A percentile compares a stretch with the other conserved stretches of the same genome.
These are phyloP conservation scores for Orthosia cruda DNA, from an alignment of 2,888 invertebrate species.

Conservation along the genomic window DNA sequence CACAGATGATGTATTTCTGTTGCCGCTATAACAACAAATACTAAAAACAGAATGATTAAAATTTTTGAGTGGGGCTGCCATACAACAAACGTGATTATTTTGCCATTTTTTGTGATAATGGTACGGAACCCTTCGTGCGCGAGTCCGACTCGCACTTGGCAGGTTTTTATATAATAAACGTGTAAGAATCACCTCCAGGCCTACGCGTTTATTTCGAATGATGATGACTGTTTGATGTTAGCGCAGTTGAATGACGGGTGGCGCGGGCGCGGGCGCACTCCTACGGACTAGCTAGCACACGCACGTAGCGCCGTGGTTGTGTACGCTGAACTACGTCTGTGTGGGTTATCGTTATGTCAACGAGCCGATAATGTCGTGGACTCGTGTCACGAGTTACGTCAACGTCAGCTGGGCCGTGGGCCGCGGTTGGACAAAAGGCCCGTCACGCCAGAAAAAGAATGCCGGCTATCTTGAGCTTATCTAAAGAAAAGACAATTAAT, in stretches of 20 bases:
- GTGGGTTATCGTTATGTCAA: slow-evolving; percentile 70
- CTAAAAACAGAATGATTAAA: no score
- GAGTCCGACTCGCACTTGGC: no score
- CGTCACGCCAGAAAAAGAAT: slow-evolving; percentile 33
- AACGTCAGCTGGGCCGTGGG: slow-evolving; percentile 73
- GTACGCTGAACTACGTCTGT: slow-evolving; percentile 44
- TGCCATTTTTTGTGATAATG: no score
- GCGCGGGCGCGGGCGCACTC: slow-evolving; percentile 61
- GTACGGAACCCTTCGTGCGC: no score
- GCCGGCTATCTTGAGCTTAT: slow-evolving; percentile 30
- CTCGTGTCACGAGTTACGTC: slow-evolving; percentile 74
- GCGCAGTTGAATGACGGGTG: slow-evolving; percentile 61
- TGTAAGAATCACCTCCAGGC: slow-evolving; percentile 55
- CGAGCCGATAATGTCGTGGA: slow-evolving; percentile 67
- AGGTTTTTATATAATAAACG: slow-evolving; percentile 55
- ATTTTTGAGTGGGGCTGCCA: no score
- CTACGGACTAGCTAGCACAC: slow-evolving; percentile 57
- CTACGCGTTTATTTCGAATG: slow-evolving; percentile 68
- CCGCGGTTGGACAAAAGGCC: slow-evolving; percentile 35
- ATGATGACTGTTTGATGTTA: slow-evolving; percentile 69
- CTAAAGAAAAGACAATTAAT: slow-evolving; percentile 45
- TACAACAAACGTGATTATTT: no score
- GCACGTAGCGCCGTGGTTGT: slow-evolving; percentile 30
- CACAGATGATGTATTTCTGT: no score
- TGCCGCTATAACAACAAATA: no score